Evolutionary conservation across 1,140 invertebrate species (phyloP).

Genomic region (Drosophila watanabei): DNA sequence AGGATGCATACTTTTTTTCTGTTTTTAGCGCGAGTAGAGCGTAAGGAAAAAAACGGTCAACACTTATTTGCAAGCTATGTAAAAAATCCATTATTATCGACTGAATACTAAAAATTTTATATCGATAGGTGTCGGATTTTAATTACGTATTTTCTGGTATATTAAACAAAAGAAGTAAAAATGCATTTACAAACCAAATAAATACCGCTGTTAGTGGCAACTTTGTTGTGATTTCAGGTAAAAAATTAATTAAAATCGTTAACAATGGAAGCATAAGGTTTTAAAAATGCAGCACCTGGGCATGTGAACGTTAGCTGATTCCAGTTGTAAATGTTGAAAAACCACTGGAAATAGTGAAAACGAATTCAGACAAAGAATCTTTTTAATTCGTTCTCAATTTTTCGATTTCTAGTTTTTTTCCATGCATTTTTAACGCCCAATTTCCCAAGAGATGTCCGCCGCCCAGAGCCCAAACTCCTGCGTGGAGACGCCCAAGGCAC

Average conservation of each 20-base stretch:
- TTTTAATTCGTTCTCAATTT: conserved; percentile 20
- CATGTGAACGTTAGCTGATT: neutral
- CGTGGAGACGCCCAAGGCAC: conserved; percentile 88
- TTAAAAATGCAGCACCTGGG: neutral
- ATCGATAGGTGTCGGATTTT: neutral
- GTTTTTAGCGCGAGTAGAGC: no score
- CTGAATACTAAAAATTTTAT: neutral
- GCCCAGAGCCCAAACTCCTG: conserved; percentile 66
- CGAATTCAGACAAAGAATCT: neutral
- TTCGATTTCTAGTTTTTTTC: conserved; percentile 5
- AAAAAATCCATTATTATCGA: no score
- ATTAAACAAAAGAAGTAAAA: neutral
- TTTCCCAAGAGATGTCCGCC: conserved; percentile 25
- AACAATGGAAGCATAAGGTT: neutral
- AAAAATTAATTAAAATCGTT: conserved; percentile 1
- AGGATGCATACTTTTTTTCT: no score
- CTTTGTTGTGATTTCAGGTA: conserved; percentile 14
- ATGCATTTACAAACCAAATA: neutral
- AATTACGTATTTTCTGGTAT: neutral
- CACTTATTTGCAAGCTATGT: no score
- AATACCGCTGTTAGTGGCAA: neutral
- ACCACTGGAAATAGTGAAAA: neutral
- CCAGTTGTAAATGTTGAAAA: neutral
- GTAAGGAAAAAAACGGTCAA: no score
- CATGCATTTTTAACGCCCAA: conserved; percentile 1